Evolutionary conservation across 2,113 vertebrate species (phyloP).

Genomic region (Stigmatopora argus): DNA sequence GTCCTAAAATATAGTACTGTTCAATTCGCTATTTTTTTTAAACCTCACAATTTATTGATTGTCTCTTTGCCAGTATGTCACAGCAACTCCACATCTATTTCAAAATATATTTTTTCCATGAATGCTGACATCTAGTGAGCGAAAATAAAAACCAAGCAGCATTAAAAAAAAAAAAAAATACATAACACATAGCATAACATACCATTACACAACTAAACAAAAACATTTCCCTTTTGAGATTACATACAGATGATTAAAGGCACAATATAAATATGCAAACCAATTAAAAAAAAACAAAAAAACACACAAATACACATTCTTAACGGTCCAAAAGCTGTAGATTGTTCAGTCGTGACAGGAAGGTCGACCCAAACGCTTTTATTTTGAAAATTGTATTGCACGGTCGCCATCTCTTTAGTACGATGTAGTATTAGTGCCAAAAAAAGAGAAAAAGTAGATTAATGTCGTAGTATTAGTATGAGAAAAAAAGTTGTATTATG

Average conservation of each 20-base stretch:
- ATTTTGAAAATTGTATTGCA: conserved; percentile 59
- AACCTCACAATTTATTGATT: not conserved
- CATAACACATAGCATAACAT: conserved; percentile 57
- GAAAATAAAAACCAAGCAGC: conserved; percentile 1
- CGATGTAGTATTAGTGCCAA: no score
- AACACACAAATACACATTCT: conserved; percentile 64
- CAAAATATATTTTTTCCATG: not conserved
- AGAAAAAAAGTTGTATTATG: no score
- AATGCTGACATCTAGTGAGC: not conserved
- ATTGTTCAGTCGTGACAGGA: conserved; percentile 48
- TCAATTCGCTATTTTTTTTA: not conserved
- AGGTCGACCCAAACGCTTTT: conserved; percentile 7
- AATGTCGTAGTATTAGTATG: no score
- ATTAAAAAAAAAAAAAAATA: conserved; percentile 19
- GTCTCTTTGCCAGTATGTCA: not conserved
- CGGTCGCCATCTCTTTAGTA: conserved; percentile 28
- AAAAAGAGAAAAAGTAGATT: no score
- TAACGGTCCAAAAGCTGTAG: conserved; percentile 65
- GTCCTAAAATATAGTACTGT: not conserved
- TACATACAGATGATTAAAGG: conserved; percentile 59
- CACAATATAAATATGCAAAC: conserved; percentile 69
- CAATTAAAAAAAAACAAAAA: conserved; percentile 45
- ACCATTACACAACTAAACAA: conserved; percentile 40
- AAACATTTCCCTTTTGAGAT: conserved; percentile 57
- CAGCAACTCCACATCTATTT: not conserved